Conservation (phyloP, 2,888 invertebrate species). For the Amphipyra tragopoginis region DNA sequence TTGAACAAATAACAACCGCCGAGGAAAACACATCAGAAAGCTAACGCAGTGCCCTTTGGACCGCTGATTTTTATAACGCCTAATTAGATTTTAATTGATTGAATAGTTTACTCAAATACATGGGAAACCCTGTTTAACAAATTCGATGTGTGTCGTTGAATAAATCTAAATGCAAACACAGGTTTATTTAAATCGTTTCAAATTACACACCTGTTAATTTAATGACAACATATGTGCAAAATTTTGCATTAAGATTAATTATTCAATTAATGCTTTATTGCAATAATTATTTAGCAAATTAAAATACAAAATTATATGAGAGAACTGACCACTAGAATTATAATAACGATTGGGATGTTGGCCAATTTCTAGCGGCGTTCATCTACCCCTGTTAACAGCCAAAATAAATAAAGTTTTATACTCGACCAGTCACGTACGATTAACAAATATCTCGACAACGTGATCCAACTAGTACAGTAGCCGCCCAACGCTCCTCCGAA, state of each 20-base stretch:
- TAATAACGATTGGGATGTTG: conserved; percentile 73
- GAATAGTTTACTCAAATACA: conserved; percentile 17
- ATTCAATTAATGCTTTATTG: conserved; percentile 17
- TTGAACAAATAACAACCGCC: no score
- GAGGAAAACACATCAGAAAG: conserved; percentile 5
- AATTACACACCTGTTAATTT: conserved; percentile 54
- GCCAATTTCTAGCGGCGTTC: conserved; percentile 69
- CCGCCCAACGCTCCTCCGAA: conserved; percentile 18
- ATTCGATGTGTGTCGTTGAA: conserved; percentile 44
- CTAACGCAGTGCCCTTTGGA: not conserved
- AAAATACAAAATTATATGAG: conserved; percentile 61
- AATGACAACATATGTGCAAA: conserved; percentile 39
- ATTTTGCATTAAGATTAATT: conserved; percentile 43
- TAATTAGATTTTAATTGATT: conserved; percentile 33
- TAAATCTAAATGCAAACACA: conserved; percentile 47
- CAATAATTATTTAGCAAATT: conserved; percentile 42
- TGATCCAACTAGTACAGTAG: conserved; percentile 40
- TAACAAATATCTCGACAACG: conserved; percentile 47
- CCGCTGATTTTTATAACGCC: conserved; percentile 1
- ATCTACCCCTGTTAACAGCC: conserved; percentile 70
- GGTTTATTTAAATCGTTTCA: conserved; percentile 45
- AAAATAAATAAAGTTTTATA: conserved; percentile 73
- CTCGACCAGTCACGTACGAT: conserved; percentile 47
- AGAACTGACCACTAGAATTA: conserved; percentile 69
- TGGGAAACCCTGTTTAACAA: conserved; percentile 36